phyloP scores from a whole-genome alignment of 2,797 vertebrate species.

The Hippocampus kuda region DNA sequence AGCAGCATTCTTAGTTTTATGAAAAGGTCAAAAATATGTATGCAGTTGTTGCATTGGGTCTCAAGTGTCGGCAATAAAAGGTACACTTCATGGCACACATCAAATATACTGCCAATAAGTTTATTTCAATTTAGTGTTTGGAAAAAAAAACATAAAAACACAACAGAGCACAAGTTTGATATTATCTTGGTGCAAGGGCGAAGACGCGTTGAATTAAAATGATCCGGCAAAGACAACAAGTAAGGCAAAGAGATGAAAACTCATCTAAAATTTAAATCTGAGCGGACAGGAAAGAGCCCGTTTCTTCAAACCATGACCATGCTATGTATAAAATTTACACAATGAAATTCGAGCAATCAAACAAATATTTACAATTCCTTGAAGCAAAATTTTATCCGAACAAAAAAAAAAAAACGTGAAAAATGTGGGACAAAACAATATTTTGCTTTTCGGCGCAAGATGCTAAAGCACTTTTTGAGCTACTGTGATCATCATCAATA shows the following conservation, averaged over 20 bases:
- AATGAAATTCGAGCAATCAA: slow-evolving; percentile 45
- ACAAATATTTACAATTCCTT: slow-evolving; percentile 63
- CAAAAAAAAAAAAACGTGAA: slow-evolving; percentile 35
- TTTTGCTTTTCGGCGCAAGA: slow-evolving; percentile 32
- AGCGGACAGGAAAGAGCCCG: slow-evolving; percentile 31
- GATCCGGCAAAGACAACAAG: slow-evolving; percentile 34
- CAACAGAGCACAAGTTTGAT: slow-evolving; percentile 32
- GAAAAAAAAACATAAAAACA: slow-evolving; percentile 33
- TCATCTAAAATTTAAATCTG: slow-evolving; percentile 36
- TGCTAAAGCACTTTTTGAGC: slow-evolving; percentile 54
- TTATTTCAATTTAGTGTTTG: slow-evolving; percentile 62
- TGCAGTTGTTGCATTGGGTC: background rate
- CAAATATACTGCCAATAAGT: slow-evolving; percentile 15
- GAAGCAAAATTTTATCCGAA: slow-evolving; percentile 46
- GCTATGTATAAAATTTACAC: slow-evolving; percentile 59
- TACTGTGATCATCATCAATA: slow-evolving; percentile 35
- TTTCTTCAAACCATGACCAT: slow-evolving; percentile 38
- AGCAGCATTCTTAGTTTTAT: background rate
- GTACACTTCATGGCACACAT: slow-evolving; percentile 1
- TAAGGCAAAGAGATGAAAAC: slow-evolving; percentile 54
- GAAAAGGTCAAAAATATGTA: background rate
- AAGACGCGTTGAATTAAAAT: slow-evolving; percentile 18
- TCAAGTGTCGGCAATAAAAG: background rate
- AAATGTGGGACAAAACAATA: slow-evolving; percentile 30
- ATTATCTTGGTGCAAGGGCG: slow-evolving; percentile 20